Evolutionary conservation across 2,888 invertebrate genomes (phyloP).

Genomic region (Standfussiana lucernea): DNA sequence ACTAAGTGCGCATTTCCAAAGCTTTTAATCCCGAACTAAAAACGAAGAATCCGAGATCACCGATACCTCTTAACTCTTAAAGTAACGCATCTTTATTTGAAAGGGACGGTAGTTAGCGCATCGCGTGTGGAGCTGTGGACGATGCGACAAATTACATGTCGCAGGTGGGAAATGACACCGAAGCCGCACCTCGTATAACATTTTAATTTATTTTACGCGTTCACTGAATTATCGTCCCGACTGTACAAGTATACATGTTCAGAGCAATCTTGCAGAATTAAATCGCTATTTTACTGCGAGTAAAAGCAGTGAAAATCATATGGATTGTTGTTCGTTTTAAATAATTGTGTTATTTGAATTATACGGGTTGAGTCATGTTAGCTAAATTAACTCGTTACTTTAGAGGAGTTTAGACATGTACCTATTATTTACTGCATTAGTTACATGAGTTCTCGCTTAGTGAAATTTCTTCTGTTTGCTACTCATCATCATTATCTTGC

Average conservation of each 20-base stretch:
- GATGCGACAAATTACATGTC: conserved; percentile 74
- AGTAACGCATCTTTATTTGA: conserved; percentile 62
- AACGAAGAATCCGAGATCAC: conserved; percentile 41
- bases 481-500: no score
- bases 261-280: conserved; percentile 56
- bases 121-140: conserved; percentile 69
- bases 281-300: conserved; percentile 62
- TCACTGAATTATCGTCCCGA: conserved; percentile 67
- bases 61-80: conserved; percentile 37
- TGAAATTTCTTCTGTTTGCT: neutral
- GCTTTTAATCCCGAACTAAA: conserved; percentile 43
- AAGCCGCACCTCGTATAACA: conserved; percentile 70
- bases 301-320: conserved; percentile 56
- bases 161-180: conserved; percentile 72
- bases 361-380: conserved; percentile 20
- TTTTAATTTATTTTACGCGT: conserved; percentile 74
- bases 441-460: no score
- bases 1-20: conserved; percentile 44
- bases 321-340: conserved; percentile 34
- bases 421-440: neutral
- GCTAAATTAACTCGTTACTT: conserved; percentile 1
- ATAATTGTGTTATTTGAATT: conserved; percentile 37
- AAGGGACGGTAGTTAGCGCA: conserved; percentile 52
- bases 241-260: conserved; percentile 52
- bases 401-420: neutral